Evolutionary conservation across 2,888 invertebrate genomes (phyloP), one percentile per base, ranked within the genome.

Genomic region (Metopia argyrocephala): DNA sequence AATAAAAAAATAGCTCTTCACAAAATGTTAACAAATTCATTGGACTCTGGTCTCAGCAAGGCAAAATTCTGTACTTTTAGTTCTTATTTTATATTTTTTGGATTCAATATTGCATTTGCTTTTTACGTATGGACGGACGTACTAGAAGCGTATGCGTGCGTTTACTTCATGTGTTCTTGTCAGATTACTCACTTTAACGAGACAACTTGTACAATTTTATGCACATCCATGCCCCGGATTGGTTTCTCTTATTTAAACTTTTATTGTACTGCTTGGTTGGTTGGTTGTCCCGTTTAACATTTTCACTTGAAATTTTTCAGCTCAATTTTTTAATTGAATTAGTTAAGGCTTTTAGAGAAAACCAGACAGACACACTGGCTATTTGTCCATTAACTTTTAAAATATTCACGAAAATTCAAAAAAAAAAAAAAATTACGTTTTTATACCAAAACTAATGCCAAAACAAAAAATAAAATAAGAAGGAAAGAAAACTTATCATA

Each of bases 281-380:
- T 21, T 5, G 12, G 38, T 38, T 38, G 1, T 12, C 38, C 9
- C n/a, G 9, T 38, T 38, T 38, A 38, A 38, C 54, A 52, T 69
- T 18, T 78, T 71, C 28, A 56, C 27, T 61, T 68, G 12, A 80
- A 78, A 75, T 71, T 74, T 15, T 6, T 5, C 61, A 21, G 65
- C 70, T 76, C 69, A 79, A 78, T 80, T 76, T 78, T 80, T 83
- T 82, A 82, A 82, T 80, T 83, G 82, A 79, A 82, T 83, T 80
- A 76, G 79, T 82, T 78, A 74, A 78, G 75, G 71, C 56, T 76
- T 38, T 59, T 38, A 12, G 59, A 69, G 64, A 52, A 48, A 54
- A 52, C 25, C 21, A 64, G 50, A 25, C 50, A 15, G 28, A 21
- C 21, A 20, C 54, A 56, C 73, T 59, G 54, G 23, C 74, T 54